Evolutionary conservation across 2,113 vertebrate species (phyloP), one percentile per base, ranked within the genome.

Genomic region (Chaetops frenatus): DNA sequence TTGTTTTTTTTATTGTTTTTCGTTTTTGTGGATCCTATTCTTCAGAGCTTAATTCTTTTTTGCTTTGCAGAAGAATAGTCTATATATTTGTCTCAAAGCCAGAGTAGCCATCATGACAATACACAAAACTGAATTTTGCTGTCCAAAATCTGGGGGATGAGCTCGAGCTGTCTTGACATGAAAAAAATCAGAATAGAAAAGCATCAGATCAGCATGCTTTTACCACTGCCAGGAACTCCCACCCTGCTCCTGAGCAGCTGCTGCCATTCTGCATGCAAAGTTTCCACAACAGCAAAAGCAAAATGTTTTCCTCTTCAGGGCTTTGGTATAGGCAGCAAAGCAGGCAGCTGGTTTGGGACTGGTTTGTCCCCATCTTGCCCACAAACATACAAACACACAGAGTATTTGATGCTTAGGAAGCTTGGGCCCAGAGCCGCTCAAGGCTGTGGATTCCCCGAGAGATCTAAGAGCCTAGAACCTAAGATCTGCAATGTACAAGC

Each of bases 201-300:
- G 50, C 2, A 2, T 19, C 15, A 58, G 29, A 66, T 65, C 13
- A 61, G 21, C n/a, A 22, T 0, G 0, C 4, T 69, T 22, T 31
- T 21, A 31, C 40, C 2, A 15, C 38, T 66, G 35, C n/a, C 71
- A 73, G 71, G n/a, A 33, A 33, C 29, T 84, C 64, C 69, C 62
- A 54, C 33, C 12, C 35, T 27, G 42, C 36, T 85, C 61, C 82
- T 8, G 33, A 88, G 61, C 57, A 24, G 76, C 62, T 83, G 50
- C 66, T 72, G 65, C 58, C 24, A 24, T 71, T 36, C 45, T 56
- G 36, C 29, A 50, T 0, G 9, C 50, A 36, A 51, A 31, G 33
- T n/a, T 60, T 24, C 21, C 35, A 36, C 28, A 31, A 15, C 23
- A 74, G 60, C 33, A 73, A 78, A 93, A 92, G 23, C 53, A 88